A percentile compares a stretch with the other conserved stretches of the same genome.
phyloP scores from a whole-genome alignment of 2,888 invertebrate genomes.

The Pinctada fucata region DNA sequence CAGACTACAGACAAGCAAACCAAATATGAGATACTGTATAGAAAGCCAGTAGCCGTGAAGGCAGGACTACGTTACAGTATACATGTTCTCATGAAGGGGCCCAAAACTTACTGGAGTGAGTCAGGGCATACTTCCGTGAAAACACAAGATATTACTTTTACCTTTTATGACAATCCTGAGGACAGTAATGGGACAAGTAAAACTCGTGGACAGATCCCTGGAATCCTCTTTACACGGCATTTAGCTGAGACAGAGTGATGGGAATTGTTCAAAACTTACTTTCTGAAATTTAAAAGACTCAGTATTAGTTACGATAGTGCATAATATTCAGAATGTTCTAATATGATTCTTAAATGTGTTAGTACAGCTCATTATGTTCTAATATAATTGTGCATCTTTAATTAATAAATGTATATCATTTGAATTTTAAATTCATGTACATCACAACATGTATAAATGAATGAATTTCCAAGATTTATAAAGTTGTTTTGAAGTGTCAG shows the following conservation, averaged over 20 bases:
- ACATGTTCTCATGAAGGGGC: slow-evolving; percentile 24
- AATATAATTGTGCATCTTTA: no score
- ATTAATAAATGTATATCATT: no score
- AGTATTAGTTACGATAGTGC: no score
- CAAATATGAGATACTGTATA: slow-evolving; percentile 8
- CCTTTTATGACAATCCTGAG: slow-evolving; percentile 13
- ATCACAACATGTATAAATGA: no score
- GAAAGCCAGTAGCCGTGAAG: slow-evolving; percentile 13
- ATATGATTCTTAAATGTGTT: no score
- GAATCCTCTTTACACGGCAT: slow-evolving; percentile 19
- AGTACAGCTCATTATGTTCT: no score
- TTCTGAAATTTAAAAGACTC: no score
- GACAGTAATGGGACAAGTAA: slow-evolving; percentile 10
- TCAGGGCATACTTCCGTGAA: neutral
- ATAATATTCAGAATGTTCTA: no score
- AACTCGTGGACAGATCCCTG: slow-evolving; percentile 21
- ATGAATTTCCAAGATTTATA: no score
- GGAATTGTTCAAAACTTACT: neutral
- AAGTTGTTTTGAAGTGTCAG: no score
- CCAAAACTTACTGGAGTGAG: slow-evolving; percentile 25
- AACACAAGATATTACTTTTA: slow-evolving; percentile 16
- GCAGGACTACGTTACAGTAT: slow-evolving; percentile 12
- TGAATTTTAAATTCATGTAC: no score
- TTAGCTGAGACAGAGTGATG: neutral
- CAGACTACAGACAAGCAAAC: neutral